A percentile compares a stretch with the other conserved stretches of the same genome.
Conservation (phyloP, 35 echinoderm and acorn worm genomes). For the Stichopus chloronotus region DNA sequence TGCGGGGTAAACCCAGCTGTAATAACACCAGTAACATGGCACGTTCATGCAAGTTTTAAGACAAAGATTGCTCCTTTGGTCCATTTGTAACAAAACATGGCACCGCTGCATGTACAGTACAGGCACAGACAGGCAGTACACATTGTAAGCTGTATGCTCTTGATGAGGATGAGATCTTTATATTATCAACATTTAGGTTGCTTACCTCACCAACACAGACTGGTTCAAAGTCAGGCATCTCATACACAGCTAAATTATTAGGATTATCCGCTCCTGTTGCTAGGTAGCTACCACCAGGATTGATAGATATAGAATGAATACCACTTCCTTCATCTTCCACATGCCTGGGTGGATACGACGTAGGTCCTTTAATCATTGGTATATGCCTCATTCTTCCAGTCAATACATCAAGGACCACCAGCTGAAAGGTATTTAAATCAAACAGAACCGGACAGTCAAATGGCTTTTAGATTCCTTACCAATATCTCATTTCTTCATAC, state of each 20-base stretch:
- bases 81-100: too few relatives aligned
- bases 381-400: constrained; percentile 66
- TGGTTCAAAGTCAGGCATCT: constrained; percentile 89
- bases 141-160: neutral
- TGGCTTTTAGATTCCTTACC: too few relatives aligned
- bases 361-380: constrained; percentile 64
- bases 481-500: too few relatives aligned
- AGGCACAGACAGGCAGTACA: neutral
- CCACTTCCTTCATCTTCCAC: constrained; percentile 57
- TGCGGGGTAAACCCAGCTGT: too few relatives aligned
- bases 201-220: constrained; percentile 91
- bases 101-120: neutral
- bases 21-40: too few relatives aligned
- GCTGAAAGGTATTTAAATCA: constrained; percentile 21
- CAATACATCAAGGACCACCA: constrained; percentile 73
- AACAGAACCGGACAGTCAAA: too few relatives aligned
- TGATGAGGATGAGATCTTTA: neutral
- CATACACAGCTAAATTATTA: constrained; percentile 83
- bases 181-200: neutral
- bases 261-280: constrained; percentile 93
- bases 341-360: neutral
- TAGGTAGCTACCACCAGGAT: constrained; percentile 77
- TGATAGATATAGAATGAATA: constrained; percentile 92
- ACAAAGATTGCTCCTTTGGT: too few relatives aligned
- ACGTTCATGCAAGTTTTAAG: too few relatives aligned